Percentiles rank a stretch among this genome's conserved stretches.
Evolutionary conservation across 2,113 vertebrate genomes (phyloP).

Genomic region (Myiagra hebetior): DNA sequence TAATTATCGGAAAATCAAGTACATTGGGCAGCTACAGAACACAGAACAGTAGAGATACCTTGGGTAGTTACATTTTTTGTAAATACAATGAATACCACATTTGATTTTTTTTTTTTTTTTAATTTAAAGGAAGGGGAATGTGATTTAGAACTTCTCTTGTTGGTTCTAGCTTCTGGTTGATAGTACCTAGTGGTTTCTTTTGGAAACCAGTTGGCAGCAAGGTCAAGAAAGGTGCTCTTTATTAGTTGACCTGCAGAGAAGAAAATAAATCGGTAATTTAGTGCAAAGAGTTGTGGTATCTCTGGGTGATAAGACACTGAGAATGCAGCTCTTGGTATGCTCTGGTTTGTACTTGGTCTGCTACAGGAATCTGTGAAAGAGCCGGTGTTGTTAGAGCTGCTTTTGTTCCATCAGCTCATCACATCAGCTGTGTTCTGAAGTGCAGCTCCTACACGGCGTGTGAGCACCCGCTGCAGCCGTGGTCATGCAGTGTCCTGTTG

Average conservation of each 20-base stretch:
- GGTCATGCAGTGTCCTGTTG: neutral
- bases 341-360: neutral
- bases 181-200: neutral
- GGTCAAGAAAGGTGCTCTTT: neutral
- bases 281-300: accelerated
- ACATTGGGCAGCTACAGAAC: accelerated
- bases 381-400: neutral
- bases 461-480: neutral
- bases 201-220: neutral
- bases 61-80: neutral
- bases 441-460: accelerated
- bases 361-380: accelerated
- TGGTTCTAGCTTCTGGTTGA: neutral
- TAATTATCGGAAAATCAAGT: neutral
- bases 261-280: neutral
- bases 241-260: neutral
- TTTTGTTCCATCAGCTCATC: neutral
- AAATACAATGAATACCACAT: accelerated
- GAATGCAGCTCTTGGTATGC: neutral
- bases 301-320: accelerated
- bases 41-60: neutral
- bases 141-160: neutral
- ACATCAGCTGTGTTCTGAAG: neutral
- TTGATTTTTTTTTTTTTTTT: accelerated
- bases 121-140: neutral